phyloP scores from a whole-genome alignment of 2,113 vertebrate genomes.

The Telmatochromis brichardi region DNA sequence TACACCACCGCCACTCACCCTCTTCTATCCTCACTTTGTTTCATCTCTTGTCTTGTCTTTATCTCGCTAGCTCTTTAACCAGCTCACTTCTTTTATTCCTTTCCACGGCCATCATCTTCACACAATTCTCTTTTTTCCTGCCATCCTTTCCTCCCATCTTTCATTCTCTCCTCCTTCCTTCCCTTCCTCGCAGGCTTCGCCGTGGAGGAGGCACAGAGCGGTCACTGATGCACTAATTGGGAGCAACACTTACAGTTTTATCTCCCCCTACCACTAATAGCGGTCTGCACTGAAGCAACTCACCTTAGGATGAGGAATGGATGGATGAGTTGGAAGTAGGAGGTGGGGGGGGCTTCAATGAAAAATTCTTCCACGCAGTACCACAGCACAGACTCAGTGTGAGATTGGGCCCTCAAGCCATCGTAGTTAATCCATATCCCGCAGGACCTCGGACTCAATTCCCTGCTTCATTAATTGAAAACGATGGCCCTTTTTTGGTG shows the following conservation, averaged over 20 bases:
- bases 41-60: constrained; percentile 35
- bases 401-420: constrained; percentile 94
- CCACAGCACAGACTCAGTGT: constrained; percentile 72
- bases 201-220: constrained; percentile 80
- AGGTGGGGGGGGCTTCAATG: constrained; percentile 69
- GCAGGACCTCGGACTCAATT: constrained; percentile 86
- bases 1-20: not conserved
- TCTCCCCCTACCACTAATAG: constrained; percentile 96
- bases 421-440: constrained; percentile 92
- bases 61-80: constrained; percentile 9
- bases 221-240: constrained; percentile 98
- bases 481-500: constrained; percentile 78
- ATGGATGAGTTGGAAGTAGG: constrained; percentile 43
- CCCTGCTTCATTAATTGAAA: constrained; percentile 99
- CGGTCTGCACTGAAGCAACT: constrained; percentile 85
- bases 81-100: constrained; percentile 19
- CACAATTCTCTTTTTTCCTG: constrained; percentile 26
- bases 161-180: constrained; percentile 40
- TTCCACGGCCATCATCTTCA: not conserved
- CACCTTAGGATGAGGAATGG: constrained; percentile 90
- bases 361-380: constrained; percentile 72
- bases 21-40: not conserved
- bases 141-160: constrained; percentile 24
- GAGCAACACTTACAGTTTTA: constrained; percentile 99
- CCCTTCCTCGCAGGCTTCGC: constrained; percentile 69